A percentile compares a stretch with the other conserved stretches of the same genome.
Conservation (phyloP, 2,888 invertebrate species). For the Pachydiplax longipennis region DNA sequence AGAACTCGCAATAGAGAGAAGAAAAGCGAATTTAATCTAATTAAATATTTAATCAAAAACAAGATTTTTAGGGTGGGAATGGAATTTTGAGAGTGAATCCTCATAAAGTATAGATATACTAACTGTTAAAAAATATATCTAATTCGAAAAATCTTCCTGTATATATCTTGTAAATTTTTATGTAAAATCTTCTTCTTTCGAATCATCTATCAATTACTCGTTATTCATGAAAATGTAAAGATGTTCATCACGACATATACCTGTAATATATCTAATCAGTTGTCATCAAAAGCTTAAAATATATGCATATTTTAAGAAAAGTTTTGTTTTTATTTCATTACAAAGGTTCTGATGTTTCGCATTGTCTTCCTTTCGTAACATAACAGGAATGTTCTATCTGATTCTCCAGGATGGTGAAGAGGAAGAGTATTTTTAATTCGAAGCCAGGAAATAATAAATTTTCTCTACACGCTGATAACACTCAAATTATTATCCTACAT, state of each 20-base stretch:
- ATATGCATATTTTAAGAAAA: not conserved
- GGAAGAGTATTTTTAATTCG: too few species aligned
- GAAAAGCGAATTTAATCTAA: not conserved
- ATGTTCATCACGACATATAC: not conserved
- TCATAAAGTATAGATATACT: not conserved
- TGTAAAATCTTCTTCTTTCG: slow-evolving; percentile 26
- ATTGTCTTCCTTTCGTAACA: too few species aligned
- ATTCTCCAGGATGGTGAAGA: too few species aligned
- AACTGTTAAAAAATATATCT: not conserved
- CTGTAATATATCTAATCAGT: slow-evolving; percentile 15
- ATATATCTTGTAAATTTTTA: slow-evolving; percentile 28
- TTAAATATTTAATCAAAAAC: not conserved
- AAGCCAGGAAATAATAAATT: too few species aligned
- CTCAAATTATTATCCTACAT: too few species aligned
- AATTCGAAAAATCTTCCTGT: not conserved
- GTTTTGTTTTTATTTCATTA: too few species aligned
- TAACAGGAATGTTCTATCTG: too few species aligned
- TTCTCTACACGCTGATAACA: too few species aligned
- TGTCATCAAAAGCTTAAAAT: slow-evolving; percentile 10
- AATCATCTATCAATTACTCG: not conserved
- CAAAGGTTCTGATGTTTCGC: too few species aligned
- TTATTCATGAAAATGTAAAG: not conserved
- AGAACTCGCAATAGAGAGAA: not conserved
- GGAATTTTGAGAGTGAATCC: not conserved
- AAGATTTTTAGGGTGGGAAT: not conserved